These are phyloP conservation scores for Drosophila mimetica DNA, from an alignment of 2,888 invertebrate genomes.

Conservation along the genomic window DNA sequence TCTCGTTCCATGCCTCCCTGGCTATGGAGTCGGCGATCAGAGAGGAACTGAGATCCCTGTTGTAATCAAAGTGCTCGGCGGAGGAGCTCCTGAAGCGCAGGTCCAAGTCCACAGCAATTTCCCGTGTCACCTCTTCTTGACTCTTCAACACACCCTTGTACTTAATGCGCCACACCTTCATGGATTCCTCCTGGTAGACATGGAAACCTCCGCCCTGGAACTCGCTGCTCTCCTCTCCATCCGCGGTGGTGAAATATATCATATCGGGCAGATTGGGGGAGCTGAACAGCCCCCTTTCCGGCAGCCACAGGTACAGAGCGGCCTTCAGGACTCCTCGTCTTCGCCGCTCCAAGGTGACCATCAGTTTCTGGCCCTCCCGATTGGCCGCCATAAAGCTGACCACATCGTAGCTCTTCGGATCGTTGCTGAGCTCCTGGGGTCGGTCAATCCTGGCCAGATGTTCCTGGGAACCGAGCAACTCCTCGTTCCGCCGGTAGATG, in stretches of 20 bases:
- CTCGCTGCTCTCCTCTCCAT: constrained; percentile 84
- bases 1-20: constrained; percentile 89
- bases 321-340: constrained; percentile 88
- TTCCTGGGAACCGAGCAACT: constrained; percentile 58
- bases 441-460: constrained; percentile 85
- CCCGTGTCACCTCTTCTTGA: not conserved
- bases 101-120: constrained; percentile 86
- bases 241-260: constrained; percentile 85
- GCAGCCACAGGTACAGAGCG: constrained; percentile 88
- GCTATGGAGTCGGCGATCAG: constrained; percentile 90
- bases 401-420: constrained; percentile 88
- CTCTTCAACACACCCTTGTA: constrained; percentile 88
- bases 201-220: constrained; percentile 89
- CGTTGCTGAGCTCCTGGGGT: constrained; percentile 85
- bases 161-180: constrained; percentile 89
- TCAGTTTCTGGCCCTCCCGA: constrained; percentile 87
- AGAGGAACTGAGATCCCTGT: constrained; percentile 88
- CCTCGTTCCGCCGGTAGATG: constrained; percentile 80
- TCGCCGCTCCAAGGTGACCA: constrained; percentile 88
- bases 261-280: constrained; percentile 90
- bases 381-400: constrained; percentile 90
- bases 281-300: constrained; percentile 89
- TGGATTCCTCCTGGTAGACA: constrained; percentile 88
- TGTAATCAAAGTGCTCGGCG: constrained; percentile 89
- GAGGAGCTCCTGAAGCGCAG: constrained; percentile 87